Evolutionary conservation across 2,888 invertebrate genomes (phyloP).

Genomic region (Acleris cristana): DNA sequence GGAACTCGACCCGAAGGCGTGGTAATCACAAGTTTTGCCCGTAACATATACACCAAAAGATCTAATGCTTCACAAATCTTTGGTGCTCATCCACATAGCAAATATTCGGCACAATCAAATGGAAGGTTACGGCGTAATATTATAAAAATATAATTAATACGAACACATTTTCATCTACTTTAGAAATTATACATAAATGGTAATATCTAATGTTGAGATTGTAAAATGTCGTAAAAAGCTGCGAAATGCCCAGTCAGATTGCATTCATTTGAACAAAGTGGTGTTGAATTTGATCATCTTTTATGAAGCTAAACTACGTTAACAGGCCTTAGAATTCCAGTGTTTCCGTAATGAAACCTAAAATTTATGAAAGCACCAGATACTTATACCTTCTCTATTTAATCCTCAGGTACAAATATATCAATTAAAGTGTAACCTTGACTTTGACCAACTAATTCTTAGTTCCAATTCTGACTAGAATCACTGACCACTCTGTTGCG

Average conservation of each 20-base stretch:
- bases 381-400: slow-evolving; percentile 18
- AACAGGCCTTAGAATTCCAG: slow-evolving; percentile 14
- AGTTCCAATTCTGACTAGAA: slow-evolving; percentile 82
- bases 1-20: slow-evolving; percentile 14
- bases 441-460: slow-evolving; percentile 50
- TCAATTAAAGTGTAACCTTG: slow-evolving; percentile 28
- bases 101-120: slow-evolving; percentile 74
- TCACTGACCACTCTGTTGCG: slow-evolving; percentile 58
- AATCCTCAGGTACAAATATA: slow-evolving; percentile 23
- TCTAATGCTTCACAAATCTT: slow-evolving; percentile 80
- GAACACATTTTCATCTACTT: slow-evolving; percentile 75
- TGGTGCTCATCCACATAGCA: slow-evolving; percentile 81
- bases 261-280: slow-evolving; percentile 59
- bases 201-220: slow-evolving; percentile 81
- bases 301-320: slow-evolving; percentile 6
- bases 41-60: slow-evolving; percentile 72
- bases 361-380: slow-evolving; percentile 34
- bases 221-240: slow-evolving; percentile 76
- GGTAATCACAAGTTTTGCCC: slow-evolving; percentile 15
- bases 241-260: slow-evolving; percentile 74
- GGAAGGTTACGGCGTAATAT: slow-evolving; percentile 65
- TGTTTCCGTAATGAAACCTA: slow-evolving; percentile 15
- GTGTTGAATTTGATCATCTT: slow-evolving; percentile 32
- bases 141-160: slow-evolving; percentile 67
- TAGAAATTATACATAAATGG: slow-evolving; percentile 66